Percentiles rank a stretch among this genome's conserved stretches.
Conservation (phyloP, 2,113 vertebrate species). For the Bos indicus region DNA sequence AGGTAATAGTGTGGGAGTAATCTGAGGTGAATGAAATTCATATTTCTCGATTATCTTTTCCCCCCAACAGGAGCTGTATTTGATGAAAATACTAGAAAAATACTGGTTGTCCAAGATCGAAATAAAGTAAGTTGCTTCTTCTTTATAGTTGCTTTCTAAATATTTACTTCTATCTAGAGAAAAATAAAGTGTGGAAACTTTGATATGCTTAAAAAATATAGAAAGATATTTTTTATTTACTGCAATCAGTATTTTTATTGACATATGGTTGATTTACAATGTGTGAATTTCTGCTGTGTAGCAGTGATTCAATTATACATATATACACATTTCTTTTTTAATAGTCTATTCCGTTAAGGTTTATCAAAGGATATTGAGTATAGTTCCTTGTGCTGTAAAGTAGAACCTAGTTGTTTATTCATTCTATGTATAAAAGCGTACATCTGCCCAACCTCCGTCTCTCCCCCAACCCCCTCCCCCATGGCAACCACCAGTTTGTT, state of each 20-base stretch:
- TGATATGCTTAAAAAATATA: not conserved
- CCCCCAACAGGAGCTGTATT: slow-evolving; percentile 89
- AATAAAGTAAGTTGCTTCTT: slow-evolving; percentile 86
- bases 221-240: not conserved
- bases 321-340: not conserved
- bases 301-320: not conserved
- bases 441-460: not conserved
- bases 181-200: slow-evolving; percentile 2
- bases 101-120: slow-evolving; percentile 95
- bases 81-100: slow-evolving; percentile 88
- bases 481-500: not conserved
- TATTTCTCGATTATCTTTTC: not conserved
- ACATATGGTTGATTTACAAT: not conserved
- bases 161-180: not conserved
- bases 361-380: not conserved
- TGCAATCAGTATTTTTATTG: not conserved
- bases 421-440: not conserved
- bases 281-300: not conserved
- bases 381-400: not conserved
- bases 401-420: not conserved
- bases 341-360: not conserved
- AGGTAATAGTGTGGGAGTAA: not conserved
- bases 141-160: slow-evolving; percentile 27
- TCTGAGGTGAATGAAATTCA: not conserved
- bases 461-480: not conserved